These are phyloP conservation scores for Lamellibrachia satsuma DNA, from an alignment of 2,888 invertebrate genomes.

Conservation along the genomic window DNA sequence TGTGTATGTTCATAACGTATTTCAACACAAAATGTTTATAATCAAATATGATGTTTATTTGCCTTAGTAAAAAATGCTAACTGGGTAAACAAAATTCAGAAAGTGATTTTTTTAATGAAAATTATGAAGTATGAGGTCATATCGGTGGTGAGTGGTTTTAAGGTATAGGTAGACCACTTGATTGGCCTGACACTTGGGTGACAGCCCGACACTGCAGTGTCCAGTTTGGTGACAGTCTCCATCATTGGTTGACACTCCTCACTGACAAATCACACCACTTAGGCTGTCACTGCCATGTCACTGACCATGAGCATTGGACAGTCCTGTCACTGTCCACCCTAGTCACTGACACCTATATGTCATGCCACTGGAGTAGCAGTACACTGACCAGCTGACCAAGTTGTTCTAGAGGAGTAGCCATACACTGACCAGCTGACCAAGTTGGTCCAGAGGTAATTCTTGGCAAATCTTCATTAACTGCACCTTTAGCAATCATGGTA, in stretches of 20 bases:
- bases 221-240: neutral
- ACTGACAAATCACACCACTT: neutral
- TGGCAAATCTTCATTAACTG: neutral
- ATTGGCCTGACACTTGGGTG: neutral
- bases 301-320: neutral
- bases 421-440: neutral
- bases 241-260: neutral
- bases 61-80: no score
- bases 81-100: no score
- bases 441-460: neutral
- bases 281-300: neutral
- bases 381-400: neutral
- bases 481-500: neutral
- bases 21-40: no score
- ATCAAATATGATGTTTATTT: no score
- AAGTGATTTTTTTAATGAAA: no score
- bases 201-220: neutral
- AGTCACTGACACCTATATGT: neutral
- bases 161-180: neutral
- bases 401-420: neutral
- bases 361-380: neutral
- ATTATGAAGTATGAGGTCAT: neutral
- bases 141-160: neutral
- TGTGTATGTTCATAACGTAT: no score
- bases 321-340: neutral